Evolutionary conservation across 2,888 invertebrate species (phyloP).

Genomic region (Palloptera scutellata): DNA sequence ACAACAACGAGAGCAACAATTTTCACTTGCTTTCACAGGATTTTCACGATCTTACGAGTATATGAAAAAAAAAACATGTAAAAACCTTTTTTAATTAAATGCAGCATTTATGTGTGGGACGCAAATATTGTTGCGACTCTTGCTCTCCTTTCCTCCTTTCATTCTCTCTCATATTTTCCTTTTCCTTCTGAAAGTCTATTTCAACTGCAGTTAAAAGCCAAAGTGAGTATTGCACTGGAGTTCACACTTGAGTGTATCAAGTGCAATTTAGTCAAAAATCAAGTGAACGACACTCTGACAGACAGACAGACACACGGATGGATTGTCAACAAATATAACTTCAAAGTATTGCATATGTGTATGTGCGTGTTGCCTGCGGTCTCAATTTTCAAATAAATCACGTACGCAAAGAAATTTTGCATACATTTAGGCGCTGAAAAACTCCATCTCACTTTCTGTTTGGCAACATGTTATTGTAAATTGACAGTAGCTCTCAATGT

Average conservation of each 20-base stretch:
- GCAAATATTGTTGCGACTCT: not conserved
- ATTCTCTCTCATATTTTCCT: not conserved
- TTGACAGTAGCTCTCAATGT: too few relatives aligned
- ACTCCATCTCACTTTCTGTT: not conserved
- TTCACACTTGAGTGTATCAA: not conserved
- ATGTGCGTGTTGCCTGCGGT: not conserved
- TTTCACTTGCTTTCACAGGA: too few relatives aligned
- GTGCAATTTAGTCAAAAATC: slow-evolving; percentile 12
- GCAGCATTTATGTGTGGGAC: slow-evolving; percentile 7
- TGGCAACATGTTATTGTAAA: not conserved
- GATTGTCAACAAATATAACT: too few relatives aligned
- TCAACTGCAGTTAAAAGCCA: too few relatives aligned
- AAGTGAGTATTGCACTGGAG: too few relatives aligned
- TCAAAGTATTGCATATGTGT: too few relatives aligned
- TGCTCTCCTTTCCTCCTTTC: not conserved
- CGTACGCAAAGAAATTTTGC: slow-evolving; percentile 11
- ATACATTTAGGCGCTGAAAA: not conserved
- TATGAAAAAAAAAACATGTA: too few relatives aligned
- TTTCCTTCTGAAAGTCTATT: too few relatives aligned
- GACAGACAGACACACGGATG: too few relatives aligned
- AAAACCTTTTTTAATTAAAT: slow-evolving; percentile 3
- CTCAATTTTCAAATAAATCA: slow-evolving; percentile 1
- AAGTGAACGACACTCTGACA: not conserved
- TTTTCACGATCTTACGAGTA: too few relatives aligned
- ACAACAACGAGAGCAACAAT: not conserved